Evolutionary conservation across 1,140 invertebrate species (phyloP).

Genomic region (Reticulitermes speratus): DNA sequence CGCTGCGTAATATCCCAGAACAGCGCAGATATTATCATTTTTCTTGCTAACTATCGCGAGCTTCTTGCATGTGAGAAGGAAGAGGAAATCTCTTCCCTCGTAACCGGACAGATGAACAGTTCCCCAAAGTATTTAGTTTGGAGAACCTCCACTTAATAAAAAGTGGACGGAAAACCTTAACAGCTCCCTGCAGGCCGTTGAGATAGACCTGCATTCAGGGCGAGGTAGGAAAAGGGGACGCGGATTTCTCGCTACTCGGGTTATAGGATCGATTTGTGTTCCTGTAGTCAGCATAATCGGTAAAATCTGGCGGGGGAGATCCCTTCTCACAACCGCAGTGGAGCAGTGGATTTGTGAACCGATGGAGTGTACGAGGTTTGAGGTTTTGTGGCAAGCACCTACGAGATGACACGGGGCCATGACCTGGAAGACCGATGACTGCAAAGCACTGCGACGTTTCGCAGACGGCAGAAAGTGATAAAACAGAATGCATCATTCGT

Average conservation of each 20-base stretch:
- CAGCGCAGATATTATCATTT: no score
- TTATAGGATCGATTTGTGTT: slow-evolving; percentile 13
- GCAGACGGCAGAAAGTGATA: no score
- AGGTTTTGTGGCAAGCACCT: no score
- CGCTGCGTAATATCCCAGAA: no score
- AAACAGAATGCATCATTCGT: no score
- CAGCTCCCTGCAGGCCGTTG: not conserved
- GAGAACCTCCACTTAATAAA: not conserved
- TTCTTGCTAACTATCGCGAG: no score
- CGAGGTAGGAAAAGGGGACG: not conserved
- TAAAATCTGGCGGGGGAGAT: not conserved
- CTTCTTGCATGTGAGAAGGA: not conserved
- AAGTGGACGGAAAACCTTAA: not conserved
- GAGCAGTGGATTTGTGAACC: not conserved
- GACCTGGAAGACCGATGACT: no score
- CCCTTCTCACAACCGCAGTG: not conserved
- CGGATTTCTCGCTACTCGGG: not conserved
- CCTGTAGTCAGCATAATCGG: not conserved
- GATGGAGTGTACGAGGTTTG: not conserved
- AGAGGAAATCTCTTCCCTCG: not conserved
- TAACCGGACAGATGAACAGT: not conserved
- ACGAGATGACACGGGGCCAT: no score
- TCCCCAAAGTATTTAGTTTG: not conserved
- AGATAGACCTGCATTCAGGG: not conserved
- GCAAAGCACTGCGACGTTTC: no score